Evolutionary conservation across 2,888 invertebrate species (phyloP), one percentile per base, ranked within the genome.

Genomic region (Drosophila demipolita): DNA sequence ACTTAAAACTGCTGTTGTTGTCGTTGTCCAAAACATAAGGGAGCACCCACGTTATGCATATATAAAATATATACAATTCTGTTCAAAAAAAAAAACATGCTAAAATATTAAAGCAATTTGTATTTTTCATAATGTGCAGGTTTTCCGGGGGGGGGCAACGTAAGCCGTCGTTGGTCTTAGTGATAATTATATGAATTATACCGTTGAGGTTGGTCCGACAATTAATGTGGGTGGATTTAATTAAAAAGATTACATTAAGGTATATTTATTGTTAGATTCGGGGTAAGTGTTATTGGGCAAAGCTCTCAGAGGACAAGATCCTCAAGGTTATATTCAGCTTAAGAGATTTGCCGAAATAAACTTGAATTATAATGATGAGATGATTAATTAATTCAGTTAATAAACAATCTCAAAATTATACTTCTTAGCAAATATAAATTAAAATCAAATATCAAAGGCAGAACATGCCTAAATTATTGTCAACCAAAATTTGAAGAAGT

Each of bases 91-190:
- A 29, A 29, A 6, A 29, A 70, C 78, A 63, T 68, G 75, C 60
- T 85, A 78, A 84, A 88, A 86, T 78, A 86, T 86, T 78, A 81
- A 86, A 74, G 81, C 81, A 86, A 83, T 84, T 84, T 86, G 83
- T 81, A 75, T 70, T 49, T 86, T 80, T 80, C 75, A 70, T 69
- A 77, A 78, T 73, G 71, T 42, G 62, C 42, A 58, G 60, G 59
- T 32, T 45, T 61, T 42, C 1, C 7, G 20, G 49, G 69, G 54
- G 60, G 12, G 57, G 12, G 36, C 9, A 36, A 17, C 23, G 6
- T 6, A 23, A 65, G 32, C 36, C 17, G 33, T 26, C 20, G 55
- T 52, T 55, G 52, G 50, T 55, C 63, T 45, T 42, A 55, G 73
- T 54, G 54, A 66, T 78, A 80, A 81, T 78, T 61, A 86, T 54